Percentiles rank a stretch among this genome's conserved stretches.
These are phyloP conservation scores for Telmatochromis sp. DNA, from an alignment of 2,113 vertebrate species.

Conservation along the genomic window DNA sequence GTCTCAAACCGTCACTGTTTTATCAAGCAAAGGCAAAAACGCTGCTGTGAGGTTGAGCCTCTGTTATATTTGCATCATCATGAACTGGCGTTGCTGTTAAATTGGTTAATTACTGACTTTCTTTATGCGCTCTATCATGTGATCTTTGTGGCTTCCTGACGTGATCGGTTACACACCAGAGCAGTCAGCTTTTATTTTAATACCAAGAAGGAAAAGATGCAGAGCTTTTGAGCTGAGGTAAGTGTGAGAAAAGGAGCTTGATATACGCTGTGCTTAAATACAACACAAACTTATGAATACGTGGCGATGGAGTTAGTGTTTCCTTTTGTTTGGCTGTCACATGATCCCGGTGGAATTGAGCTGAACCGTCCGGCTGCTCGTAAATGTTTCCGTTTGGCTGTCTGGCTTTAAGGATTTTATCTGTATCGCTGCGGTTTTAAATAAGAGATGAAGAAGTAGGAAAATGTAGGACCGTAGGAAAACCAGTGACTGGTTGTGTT, in stretches of 20 bases:
- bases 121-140: background rate
- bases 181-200: background rate
- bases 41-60: background rate
- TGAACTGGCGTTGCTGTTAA: background rate
- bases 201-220: background rate
- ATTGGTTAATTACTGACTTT: background rate
- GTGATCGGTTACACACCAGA: background rate
- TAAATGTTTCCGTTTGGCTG: constrained; percentile 29
- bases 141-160: background rate
- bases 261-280: background rate
- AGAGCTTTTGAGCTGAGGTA: background rate
- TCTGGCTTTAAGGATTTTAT: background rate
- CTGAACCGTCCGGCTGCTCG: background rate
- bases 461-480: background rate
- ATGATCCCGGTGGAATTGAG: background rate
- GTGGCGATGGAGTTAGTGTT: background rate
- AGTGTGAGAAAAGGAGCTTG: background rate
- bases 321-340: background rate
- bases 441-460: background rate
- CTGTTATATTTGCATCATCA: background rate
- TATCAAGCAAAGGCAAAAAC: background rate
- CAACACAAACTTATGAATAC: background rate
- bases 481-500: background rate
- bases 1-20: background rate
- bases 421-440: background rate